phyloP scores from a whole-genome alignment of 1,140 invertebrate species.

The Neuroterus valhalla region DNA sequence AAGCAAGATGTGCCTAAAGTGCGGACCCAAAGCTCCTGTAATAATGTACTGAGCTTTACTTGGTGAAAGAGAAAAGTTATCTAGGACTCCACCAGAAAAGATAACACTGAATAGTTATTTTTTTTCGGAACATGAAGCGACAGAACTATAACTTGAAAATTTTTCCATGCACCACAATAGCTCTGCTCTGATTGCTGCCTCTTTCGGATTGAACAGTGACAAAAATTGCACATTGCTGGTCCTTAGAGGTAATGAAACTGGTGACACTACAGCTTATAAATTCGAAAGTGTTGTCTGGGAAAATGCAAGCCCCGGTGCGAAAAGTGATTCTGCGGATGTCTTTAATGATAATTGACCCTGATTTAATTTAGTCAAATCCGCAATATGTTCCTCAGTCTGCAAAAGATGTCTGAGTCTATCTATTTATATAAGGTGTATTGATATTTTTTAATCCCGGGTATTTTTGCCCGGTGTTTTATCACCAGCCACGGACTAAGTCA shows the following conservation, averaged over 20 bases:
- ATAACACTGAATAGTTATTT: conserved; percentile 1
- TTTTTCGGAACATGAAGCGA: neutral
- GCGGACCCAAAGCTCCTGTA: neutral
- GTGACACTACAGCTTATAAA: neutral
- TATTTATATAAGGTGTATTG: no score
- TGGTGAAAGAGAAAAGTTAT: neutral
- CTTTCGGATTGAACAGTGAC: neutral
- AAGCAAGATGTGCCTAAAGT: neutral
- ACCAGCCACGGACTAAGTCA: no score
- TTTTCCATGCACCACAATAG: conserved; percentile 8
- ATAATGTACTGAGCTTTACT: conserved; percentile 6
- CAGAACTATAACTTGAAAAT: neutral
- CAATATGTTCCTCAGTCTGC: neutral
- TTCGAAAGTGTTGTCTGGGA: no score
- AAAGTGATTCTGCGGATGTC: neutral
- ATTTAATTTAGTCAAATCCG: conserved; percentile 2
- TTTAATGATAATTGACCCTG: neutral
- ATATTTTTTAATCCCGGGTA: no score
- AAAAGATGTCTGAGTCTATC: neutral
- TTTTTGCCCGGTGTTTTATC: no score
- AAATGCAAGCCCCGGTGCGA: no score
- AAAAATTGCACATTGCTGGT: neutral
- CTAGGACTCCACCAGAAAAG: neutral
- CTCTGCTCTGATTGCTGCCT: neutral
- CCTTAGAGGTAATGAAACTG: neutral